Evolutionary conservation across 2,797 vertebrate species (phyloP), one percentile per base, ranked within the genome.

Genomic region (Neopelma chrysocephalum): DNA sequence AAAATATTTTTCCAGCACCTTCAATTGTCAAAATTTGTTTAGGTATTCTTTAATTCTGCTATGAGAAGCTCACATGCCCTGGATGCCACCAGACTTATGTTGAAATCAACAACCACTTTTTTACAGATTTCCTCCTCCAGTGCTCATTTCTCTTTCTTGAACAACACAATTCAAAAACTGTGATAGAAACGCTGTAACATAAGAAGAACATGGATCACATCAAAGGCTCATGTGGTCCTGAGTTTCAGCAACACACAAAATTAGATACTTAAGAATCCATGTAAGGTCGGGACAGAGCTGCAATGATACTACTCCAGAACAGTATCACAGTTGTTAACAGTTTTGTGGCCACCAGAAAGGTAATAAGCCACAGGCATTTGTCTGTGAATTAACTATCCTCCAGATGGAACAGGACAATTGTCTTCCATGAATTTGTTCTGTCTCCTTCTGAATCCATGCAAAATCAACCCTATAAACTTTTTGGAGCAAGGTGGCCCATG

Each of bases 51-150:
- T 70, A 51, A n/a, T 75, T 62, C 40, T 77, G 19, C 27, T 70
- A 5, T 48, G 40, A 78, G 56, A 62, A 64, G 18, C 11, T 73
- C 43, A 64, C 6, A 7, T 56, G 22, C 10, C 43, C 76, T 71
- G 40, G 64, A 86, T 21, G 27, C 10, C 40, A 13, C 25, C 17
- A 68, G 22, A 32, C 3, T 51, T 73, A 23, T 0, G 0, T 0
- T 64, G n/a, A 86, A 31, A 73, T 36, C 29, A 58, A 38, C 42
- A 73, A 22, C 4, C 4, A 34, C 23, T 78, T 78, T n/a, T 31
- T 13, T 15, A 31, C 1, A 19, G 3, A 26, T 77, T 79, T 79
- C 15, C 16, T 76, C 6, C 15, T 11, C 2, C 7, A 32, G 20
- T 31, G 50, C 6, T 82, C 5, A 20, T 45, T 32, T 78, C 9